phyloP scores from a whole-genome alignment of 1,140 invertebrate genomes.

The Bactericera cockerelli region DNA sequence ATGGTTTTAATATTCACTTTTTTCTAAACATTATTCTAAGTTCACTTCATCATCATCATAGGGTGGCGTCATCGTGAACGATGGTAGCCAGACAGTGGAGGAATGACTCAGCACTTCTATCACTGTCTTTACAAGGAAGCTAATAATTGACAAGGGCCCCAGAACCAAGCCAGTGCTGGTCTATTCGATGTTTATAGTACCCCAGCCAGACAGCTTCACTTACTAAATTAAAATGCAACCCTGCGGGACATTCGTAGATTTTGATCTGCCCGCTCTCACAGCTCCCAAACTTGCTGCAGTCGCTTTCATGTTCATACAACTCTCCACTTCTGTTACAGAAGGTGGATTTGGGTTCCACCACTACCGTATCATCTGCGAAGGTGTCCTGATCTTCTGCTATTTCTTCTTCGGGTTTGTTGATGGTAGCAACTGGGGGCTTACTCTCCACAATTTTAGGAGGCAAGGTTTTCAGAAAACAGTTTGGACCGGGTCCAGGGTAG shows the following conservation, averaged over 20 bases:
- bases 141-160: too few relatives aligned
- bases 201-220: too few relatives aligned
- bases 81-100: too few relatives aligned
- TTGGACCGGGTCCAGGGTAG: constrained; percentile 32
- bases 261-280: constrained; percentile 54
- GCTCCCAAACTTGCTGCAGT: constrained; percentile 64
- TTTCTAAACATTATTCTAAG: too few relatives aligned
- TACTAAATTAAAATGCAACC: constrained; percentile 56
- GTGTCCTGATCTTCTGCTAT: too few relatives aligned
- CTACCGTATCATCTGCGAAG: background rate
- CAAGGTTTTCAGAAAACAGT: constrained; percentile 22
- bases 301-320: constrained; percentile 35
- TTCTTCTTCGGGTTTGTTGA: background rate
- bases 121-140: too few relatives aligned
- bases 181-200: too few relatives aligned
- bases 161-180: too few relatives aligned
- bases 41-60: too few relatives aligned
- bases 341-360: background rate
- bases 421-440: background rate
- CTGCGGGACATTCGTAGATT: constrained; percentile 47
- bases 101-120: too few relatives aligned
- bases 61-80: too few relatives aligned
- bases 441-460: background rate
- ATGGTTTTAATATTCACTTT: too few relatives aligned
- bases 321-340: constrained; percentile 4